phyloP scores from a whole-genome alignment of 2,113 vertebrate species.

The Calidris pygmaea region DNA sequence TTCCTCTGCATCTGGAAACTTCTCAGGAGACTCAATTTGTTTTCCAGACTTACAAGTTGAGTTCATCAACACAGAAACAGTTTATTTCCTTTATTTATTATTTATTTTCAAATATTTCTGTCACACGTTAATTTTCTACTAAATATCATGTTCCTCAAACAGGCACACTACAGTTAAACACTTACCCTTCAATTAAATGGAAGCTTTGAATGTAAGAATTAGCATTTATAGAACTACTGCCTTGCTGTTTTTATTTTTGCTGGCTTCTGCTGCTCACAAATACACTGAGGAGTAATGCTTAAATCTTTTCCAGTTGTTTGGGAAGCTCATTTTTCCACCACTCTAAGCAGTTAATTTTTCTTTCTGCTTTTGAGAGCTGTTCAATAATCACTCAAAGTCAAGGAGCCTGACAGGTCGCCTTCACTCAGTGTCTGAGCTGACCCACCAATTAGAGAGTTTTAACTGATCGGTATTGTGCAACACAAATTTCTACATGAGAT shows the following conservation, averaged over 20 bases:
- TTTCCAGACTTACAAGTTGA: neutral
- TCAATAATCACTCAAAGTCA: neutral
- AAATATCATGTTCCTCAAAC: neutral
- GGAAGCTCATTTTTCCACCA: neutral
- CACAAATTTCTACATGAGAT: neutral
- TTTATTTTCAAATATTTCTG: neutral
- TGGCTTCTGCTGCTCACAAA: constrained; percentile 16
- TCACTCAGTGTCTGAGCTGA: neutral
- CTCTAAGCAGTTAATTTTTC: neutral
- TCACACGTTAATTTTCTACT: neutral
- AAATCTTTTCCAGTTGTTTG: constrained; percentile 30
- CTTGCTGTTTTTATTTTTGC: neutral
- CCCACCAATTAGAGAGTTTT: neutral
- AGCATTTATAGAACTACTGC: neutral
- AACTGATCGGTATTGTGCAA: neutral
- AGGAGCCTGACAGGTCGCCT: neutral
- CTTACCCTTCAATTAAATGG: neutral
- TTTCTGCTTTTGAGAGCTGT: neutral
- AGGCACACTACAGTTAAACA: neutral
- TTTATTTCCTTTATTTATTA: neutral
- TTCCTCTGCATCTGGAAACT: neutral
- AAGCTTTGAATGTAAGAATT: neutral
- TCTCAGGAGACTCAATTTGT: neutral
- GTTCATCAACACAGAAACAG: neutral
- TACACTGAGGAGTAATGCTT: neutral